phyloP scores from a whole-genome alignment of 2,888 invertebrate species.

The Pilophorus perplexus region DNA sequence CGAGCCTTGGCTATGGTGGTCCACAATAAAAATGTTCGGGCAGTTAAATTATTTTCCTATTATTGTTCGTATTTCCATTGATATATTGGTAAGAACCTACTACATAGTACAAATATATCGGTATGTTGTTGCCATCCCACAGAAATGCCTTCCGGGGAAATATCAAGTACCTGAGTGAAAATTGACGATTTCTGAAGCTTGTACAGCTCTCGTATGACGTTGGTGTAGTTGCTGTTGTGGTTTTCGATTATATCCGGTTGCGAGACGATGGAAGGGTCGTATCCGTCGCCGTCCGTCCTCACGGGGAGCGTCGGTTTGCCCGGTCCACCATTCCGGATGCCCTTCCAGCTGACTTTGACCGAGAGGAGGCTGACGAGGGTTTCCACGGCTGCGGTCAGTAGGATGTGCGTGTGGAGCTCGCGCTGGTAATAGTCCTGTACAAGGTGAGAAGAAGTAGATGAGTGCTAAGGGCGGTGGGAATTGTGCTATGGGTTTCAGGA shows the following conservation, averaged over 20 bases:
- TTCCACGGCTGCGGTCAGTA: constrained; percentile 36
- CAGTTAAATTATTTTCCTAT: too few species aligned
- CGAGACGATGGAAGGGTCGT: neutral
- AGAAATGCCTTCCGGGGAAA: too few species aligned
- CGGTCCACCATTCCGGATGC: constrained; percentile 23
- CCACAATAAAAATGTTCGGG: too few species aligned
- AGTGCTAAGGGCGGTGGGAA: too few species aligned
- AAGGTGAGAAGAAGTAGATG: too few species aligned
- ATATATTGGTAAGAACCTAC: too few species aligned
- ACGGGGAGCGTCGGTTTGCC: constrained; percentile 6
- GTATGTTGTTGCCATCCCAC: too few species aligned
- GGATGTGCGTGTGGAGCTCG: constrained; percentile 40
- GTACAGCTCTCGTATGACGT: constrained; percentile 42
- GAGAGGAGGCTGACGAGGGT: constrained; percentile 28
- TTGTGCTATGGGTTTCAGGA: too few species aligned
- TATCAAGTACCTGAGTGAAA: constrained; percentile 19
- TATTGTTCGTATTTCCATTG: too few species aligned
- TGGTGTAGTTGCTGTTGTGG: constrained; percentile 36
- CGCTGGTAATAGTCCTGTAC: constrained; percentile 3
- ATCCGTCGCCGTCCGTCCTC: constrained; percentile 37
- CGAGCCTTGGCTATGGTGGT: too few species aligned
- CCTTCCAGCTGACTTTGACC: constrained; percentile 32
- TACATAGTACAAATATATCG: too few species aligned
- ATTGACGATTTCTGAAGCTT: constrained; percentile 38
- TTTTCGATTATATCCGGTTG: constrained; percentile 39